Base-by-base conservation (phyloP, 1,140 invertebrate genomes). In the Papilio helenus region DNA sequence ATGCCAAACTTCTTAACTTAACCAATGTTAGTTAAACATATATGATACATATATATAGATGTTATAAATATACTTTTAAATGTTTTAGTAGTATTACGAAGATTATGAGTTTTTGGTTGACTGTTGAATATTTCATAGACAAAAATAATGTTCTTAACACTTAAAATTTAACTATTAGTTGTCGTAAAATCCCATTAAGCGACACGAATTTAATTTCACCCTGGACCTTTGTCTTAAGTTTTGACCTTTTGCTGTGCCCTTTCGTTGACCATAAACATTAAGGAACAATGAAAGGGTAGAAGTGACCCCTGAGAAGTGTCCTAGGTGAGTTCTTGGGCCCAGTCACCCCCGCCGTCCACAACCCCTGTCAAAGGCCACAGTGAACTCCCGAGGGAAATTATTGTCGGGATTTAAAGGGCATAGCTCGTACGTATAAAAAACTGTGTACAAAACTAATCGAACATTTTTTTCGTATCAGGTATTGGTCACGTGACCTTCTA, bases 371-470 rank as follows among this genome's bases (percentile, higher is more conserved):
- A 94, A 94, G 93, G 93, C 91, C 91, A 93, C 84, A 81, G 83
- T 81, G 79, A 74, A 83, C 83, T 89, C 93, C 87, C 93, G 23
- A 79, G 93, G 93, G 93, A 94, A 94, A 94, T 93, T 93, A 94
- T 94, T 93, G 91, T 92, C 88, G 87, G 91, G 92, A 89, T 94
- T 94, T 93, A 94, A 93, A 94, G 93, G 92, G 91, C 93, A 92
- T 87, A 87, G 91, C 91, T 93, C 91, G 87, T 87, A 89, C 84
- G 84, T 90, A 93, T 88, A 92, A 93, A 92, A 93, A 93, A 90
- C 87, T 86, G 85, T 88, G 86, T 88, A 90, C 88, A 89, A 92
- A 87, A 39, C 51, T 89, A 92, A 92, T 92, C 87, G 87, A 90
- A 90, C 79, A 85, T 87, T 87, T 68, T 87, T 68, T 86, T 85